Evolutionary conservation across 2,113 vertebrate genomes (phyloP).

Genomic region (Calyptomena viridis): DNA sequence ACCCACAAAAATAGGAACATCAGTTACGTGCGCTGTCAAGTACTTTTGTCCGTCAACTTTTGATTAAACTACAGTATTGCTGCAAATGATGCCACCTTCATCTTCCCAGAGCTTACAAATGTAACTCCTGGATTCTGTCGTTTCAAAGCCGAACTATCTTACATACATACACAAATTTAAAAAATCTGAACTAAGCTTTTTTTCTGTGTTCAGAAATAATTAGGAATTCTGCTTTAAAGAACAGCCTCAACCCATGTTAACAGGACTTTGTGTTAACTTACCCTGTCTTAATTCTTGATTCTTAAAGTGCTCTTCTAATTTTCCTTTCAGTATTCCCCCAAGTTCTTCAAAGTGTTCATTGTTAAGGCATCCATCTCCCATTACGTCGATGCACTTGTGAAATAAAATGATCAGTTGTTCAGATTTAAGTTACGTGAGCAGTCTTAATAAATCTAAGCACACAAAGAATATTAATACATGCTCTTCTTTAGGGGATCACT

Average conservation of each 20-base stretch:
- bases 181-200: not conserved
- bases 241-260: not conserved
- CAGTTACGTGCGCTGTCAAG: not conserved
- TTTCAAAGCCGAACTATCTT: not conserved
- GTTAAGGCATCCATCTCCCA: constrained; percentile 97
- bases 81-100: not conserved
- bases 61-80: not conserved
- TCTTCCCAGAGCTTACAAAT: not conserved
- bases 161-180: not conserved
- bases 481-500: not conserved
- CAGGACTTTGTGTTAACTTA: constrained; percentile 47
- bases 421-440: not conserved
- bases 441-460: not conserved
- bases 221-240: not conserved
- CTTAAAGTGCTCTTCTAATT: constrained; percentile 99
- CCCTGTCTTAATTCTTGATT: constrained; percentile 96
- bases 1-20: not conserved
- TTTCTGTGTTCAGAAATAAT: not conserved
- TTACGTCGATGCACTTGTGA: constrained; percentile 90
- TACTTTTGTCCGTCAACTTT: not conserved
- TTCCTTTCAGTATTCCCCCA: constrained; percentile 91
- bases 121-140: not conserved
- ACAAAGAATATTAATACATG: not conserved
- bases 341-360: constrained; percentile 97
- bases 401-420: constrained; percentile 1